Evolutionary conservation across 2,113 vertebrate genomes (phyloP).

Genomic region (Bubo scandiacus): DNA sequence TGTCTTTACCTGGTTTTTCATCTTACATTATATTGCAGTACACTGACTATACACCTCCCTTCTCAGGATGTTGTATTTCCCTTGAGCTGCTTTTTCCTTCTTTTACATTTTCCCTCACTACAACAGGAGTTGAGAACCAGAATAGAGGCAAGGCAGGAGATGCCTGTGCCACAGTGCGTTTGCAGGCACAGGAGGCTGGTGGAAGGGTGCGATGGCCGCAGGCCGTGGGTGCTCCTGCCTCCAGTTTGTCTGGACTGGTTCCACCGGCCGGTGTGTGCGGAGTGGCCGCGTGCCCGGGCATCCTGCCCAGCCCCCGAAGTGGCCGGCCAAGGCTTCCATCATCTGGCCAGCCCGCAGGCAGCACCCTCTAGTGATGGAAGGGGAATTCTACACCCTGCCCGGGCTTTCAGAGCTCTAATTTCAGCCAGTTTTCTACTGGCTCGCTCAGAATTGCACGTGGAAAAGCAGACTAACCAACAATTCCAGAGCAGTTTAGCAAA

Average conservation of each 20-base stretch:
- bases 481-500: background rate
- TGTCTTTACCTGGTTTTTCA: background rate
- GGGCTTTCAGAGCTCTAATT: background rate
- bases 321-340: background rate
- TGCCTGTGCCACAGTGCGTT: background rate
- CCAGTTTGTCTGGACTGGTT: background rate
- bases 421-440: background rate
- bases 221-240: background rate
- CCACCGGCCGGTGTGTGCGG: background rate
- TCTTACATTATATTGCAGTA: background rate
- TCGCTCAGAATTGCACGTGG: background rate
- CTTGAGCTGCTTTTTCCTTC: background rate
- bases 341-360: background rate
- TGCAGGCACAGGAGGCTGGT: background rate
- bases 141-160: background rate
- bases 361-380: background rate
- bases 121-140: background rate
- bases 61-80: background rate
- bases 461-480: background rate
- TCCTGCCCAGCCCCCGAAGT: background rate
- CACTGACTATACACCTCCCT: background rate
- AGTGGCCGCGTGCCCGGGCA: too few species aligned
- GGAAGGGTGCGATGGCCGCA: background rate
- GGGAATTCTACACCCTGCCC: background rate
- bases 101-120: background rate